phyloP scores from a whole-genome alignment of 2,113 vertebrate species.

The Phoxinus phoxinus region DNA sequence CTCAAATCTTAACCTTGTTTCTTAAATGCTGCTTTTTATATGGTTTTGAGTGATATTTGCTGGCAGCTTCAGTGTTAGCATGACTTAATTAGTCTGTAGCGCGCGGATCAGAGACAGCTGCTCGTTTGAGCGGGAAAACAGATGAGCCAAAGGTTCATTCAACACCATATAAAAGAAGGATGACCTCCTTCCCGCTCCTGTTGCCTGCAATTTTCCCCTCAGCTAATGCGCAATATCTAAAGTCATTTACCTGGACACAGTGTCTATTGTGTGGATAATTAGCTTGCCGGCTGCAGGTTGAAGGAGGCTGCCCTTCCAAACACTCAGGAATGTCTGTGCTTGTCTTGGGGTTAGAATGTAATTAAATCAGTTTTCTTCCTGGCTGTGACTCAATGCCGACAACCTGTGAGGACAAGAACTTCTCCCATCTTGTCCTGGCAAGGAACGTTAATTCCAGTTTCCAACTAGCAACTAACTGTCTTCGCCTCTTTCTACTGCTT shows the following conservation, averaged over 20 bases:
- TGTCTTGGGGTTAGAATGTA: slow-evolving; percentile 62
- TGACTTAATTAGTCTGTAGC: background rate
- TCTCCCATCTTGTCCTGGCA: slow-evolving; percentile 71
- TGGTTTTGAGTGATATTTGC: background rate
- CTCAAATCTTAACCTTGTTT: background rate
- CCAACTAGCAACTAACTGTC: slow-evolving; percentile 58
- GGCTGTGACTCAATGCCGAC: slow-evolving; percentile 63
- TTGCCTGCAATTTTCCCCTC: slow-evolving; percentile 37
- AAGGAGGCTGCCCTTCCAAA: slow-evolving; percentile 67
- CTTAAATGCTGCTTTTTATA: background rate
- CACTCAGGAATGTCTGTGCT: slow-evolving; percentile 57
- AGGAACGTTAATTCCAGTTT: slow-evolving; percentile 67
- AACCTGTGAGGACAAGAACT: slow-evolving; percentile 64
- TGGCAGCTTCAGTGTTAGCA: background rate
- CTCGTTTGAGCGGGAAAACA: slow-evolving; percentile 11
- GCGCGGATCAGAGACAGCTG: background rate
- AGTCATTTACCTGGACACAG: slow-evolving; percentile 58
- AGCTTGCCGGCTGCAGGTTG: slow-evolving; percentile 65
- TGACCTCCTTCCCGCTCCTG: slow-evolving; percentile 12
- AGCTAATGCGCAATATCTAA: slow-evolving; percentile 12
- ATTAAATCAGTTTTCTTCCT: slow-evolving; percentile 72
- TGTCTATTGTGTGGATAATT: slow-evolving; percentile 56
- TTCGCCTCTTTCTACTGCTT: slow-evolving; percentile 2
- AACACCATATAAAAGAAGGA: slow-evolving; percentile 20
- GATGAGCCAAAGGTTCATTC: background rate